Conservation (phyloP, 2,888 invertebrate genomes). For the Elaeidobius kamerunicus region DNA sequence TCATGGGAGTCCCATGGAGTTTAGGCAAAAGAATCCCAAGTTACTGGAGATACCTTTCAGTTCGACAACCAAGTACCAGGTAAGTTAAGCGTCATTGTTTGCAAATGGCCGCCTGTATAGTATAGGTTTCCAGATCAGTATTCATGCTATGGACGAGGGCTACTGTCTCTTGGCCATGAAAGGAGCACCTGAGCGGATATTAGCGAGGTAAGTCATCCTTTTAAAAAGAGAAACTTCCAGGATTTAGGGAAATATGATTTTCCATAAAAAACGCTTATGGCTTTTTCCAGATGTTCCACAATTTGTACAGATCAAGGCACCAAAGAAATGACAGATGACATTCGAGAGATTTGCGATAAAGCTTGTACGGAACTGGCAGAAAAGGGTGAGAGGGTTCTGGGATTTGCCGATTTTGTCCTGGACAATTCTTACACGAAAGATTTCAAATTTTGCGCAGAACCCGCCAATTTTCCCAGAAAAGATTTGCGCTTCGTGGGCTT, state of each 20-base stretch:
- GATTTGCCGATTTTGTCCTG: conserved; percentile 73
- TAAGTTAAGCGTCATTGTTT: too few relatives aligned
- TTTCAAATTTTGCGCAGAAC: conserved; percentile 59
- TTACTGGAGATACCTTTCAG: conserved; percentile 65
- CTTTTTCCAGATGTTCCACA: conserved; percentile 54
- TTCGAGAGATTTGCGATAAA: conserved; percentile 59
- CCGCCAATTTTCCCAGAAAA: conserved; percentile 67
- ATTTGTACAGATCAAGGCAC: conserved; percentile 58
- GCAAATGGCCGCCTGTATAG: too few relatives aligned
- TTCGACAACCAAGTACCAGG: conserved; percentile 66
- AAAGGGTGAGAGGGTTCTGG: conserved; percentile 78
- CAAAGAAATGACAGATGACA: conserved; percentile 52
- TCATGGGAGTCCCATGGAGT: conserved; percentile 39
- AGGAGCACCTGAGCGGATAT: conserved; percentile 70
- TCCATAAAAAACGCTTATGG: too few relatives aligned
- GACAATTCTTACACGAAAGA: conserved; percentile 53
- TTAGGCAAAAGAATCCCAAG: conserved; percentile 55
- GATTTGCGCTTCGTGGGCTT: conserved; percentile 63
- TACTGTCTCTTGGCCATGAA: conserved; percentile 66
- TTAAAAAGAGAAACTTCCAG: too few relatives aligned
- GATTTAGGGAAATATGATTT: too few relatives aligned
- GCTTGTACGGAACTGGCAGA: conserved; percentile 78
- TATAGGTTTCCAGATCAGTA: conserved; percentile 53
- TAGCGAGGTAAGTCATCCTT: conserved; percentile 53
- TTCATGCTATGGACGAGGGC: conserved; percentile 58